Conservation (phyloP, 1,140 invertebrate genomes). For the Protaetia brevitarsis region DNA sequence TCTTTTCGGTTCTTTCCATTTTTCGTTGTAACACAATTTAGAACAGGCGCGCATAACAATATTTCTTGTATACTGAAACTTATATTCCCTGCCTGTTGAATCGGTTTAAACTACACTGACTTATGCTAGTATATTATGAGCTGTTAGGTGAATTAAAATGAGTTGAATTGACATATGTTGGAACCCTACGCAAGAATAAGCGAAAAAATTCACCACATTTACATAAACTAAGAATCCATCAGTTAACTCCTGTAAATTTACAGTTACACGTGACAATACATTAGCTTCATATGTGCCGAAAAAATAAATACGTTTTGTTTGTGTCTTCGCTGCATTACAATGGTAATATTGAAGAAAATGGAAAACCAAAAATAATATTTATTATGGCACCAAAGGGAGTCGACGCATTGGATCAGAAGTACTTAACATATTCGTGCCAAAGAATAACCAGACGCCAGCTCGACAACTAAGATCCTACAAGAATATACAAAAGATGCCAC, state of each 20-base stretch:
- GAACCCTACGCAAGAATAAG: constrained; percentile 13
- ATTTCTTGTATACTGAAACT: no score
- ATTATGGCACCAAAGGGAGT: constrained; percentile 41
- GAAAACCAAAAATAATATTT: constrained; percentile 18
- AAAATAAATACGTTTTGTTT: not conserved
- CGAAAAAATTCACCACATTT: not conserved
- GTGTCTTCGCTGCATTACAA: not conserved
- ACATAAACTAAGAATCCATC: not conserved
- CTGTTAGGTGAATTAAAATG: no score
- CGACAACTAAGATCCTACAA: not conserved
- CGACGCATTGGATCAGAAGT: constrained; percentile 45
- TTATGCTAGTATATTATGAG: no score
- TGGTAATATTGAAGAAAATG: constrained; percentile 3
- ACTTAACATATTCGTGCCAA: constrained; percentile 39
- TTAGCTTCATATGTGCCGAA: not conserved
- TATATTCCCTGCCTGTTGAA: no score
- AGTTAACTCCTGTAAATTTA: not conserved
- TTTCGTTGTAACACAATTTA: no score
- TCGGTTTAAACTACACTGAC: no score
- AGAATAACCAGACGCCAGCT: constrained; percentile 39
- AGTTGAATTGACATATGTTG: constrained; percentile 10
- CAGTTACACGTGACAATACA: not conserved
- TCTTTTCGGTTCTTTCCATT: no score
- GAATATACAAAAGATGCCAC: not conserved
- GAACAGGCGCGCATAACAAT: no score